Evolutionary conservation across 2,113 vertebrate genomes (phyloP), one percentile per base, ranked within the genome.

Genomic region (Nematolebias whitei): DNA sequence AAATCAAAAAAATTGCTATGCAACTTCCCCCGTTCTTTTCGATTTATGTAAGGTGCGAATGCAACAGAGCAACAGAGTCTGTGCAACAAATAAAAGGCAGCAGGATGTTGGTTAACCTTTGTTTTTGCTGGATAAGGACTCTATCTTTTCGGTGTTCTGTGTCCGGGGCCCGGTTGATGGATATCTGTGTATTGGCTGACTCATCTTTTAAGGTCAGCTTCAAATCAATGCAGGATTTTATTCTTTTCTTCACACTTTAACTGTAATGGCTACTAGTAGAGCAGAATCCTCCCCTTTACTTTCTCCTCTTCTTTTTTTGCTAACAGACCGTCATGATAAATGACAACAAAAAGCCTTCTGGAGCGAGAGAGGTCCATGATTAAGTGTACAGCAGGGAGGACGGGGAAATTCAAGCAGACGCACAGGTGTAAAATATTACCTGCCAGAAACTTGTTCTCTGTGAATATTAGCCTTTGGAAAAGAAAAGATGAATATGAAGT

Each of bases 71-170:
- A 56, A 54, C 44, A 52, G 51, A n/a, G 54, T 50, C 32, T 64
- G 58, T 39, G 35, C 68, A 75, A 59, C 22, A 22, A 63, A 68
- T 66, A 40, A 76, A 71, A 51, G 48, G 68, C 24, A 45, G 38
- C 64, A 55, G 64, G 35, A 49, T 85, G 74, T 82, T 78, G 61
- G 58, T 65, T 89, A 86, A 85, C 88, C 85, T 90, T 88, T 90
- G 63, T 79, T 63, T 35, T 61, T 85, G 72, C 79, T 86, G 68
- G 69, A 52, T 79, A 79, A 86, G 77, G 76, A 56, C 76, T 83
- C 67, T 55, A 78, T 85, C 73, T 73, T 64, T 78, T 39, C 51
- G 23, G 40, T 48, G 57, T 60, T 61, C 73, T 84, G 74, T 89
- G 87, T 87, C 82, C 65, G 77, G 39, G 2, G 63, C 23, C n/a